A percentile compares a stretch with the other conserved stretches of the same genome.
phyloP scores from a whole-genome alignment of 2,888 invertebrate species.

The Syrista parreyssii region DNA sequence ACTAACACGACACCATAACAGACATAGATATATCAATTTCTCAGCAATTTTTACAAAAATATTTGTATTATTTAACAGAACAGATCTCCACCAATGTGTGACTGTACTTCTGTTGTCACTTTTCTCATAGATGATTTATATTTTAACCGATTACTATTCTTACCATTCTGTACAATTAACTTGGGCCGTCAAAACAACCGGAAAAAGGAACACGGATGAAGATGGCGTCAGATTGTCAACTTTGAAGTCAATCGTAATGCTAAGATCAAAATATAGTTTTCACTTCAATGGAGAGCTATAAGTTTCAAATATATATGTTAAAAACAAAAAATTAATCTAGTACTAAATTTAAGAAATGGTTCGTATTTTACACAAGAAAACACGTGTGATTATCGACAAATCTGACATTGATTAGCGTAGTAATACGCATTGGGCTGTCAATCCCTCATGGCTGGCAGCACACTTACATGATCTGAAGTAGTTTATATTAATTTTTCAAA shows the following conservation, averaged over 20 bases:
- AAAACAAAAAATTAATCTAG: not conserved
- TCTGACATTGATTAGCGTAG: conserved; percentile 14
- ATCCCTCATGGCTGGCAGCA: not conserved
- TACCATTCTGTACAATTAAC: conserved; percentile 43
- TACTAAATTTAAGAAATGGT: not conserved
- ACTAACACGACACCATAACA: not conserved
- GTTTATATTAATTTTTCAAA: not conserved
- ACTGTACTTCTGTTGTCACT: not conserved
- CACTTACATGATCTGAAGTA: not conserved
- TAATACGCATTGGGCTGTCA: not conserved
- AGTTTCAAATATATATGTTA: not conserved
- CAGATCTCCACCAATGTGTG: not conserved
- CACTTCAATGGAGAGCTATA: not conserved
- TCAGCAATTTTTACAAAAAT: not conserved
- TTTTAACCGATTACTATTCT: conserved; percentile 32
- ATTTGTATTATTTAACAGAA: not conserved
- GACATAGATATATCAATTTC: not conserved
- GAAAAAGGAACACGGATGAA: conserved; percentile 29
- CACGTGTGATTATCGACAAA: not conserved
- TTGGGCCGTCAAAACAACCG: conserved; percentile 37
- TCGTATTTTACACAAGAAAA: not conserved
- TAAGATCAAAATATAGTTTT: not conserved
- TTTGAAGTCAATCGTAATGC: conserved; percentile 20
- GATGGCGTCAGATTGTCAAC: not conserved
- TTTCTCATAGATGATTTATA: not conserved